Percentiles rank a stretch among this genome's conserved stretches.
Evolutionary conservation across 2,113 vertebrate species (phyloP).

Genomic region (Todiramphus chloris): DNA sequence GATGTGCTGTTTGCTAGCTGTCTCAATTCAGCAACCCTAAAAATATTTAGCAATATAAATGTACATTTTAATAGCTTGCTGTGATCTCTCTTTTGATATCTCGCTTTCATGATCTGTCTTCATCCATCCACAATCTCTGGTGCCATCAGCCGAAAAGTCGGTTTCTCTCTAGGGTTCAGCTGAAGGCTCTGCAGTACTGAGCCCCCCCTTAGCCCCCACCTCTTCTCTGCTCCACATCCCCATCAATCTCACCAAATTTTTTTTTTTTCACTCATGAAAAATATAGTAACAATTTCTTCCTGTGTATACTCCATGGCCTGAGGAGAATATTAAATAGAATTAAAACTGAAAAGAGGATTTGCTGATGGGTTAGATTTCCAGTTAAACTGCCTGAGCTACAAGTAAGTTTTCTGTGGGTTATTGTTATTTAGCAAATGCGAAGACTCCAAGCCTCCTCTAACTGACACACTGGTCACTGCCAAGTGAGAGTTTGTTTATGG

Average conservation of each 20-base stretch:
- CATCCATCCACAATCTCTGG: slow-evolving; percentile 42
- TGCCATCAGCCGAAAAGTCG: slow-evolving; percentile 46
- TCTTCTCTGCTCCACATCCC: neutral
- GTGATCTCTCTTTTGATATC: slow-evolving; percentile 54
- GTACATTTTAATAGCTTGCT: slow-evolving; percentile 62
- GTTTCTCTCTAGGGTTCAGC: slow-evolving; percentile 45
- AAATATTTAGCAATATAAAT: slow-evolving; percentile 70
- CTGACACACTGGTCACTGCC: neutral
- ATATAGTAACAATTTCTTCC: slow-evolving; percentile 1
- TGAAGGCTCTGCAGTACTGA: neutral
- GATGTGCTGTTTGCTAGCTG: slow-evolving; percentile 64
- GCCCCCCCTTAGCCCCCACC: neutral
- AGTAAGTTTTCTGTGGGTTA: neutral
- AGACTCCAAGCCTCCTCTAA: neutral
- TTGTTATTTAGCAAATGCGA: neutral
- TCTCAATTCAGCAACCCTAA: slow-evolving; percentile 52
- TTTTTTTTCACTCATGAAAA: neutral
- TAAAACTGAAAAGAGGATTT: slow-evolving; percentile 33
- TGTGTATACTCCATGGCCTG: neutral
- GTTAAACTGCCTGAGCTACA: neutral
- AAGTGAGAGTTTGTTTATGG: neutral
- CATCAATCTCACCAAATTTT: neutral
- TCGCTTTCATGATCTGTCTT: slow-evolving; percentile 36
- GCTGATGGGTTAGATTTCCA: neutral
- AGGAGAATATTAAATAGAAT: slow-evolving; percentile 39